These are phyloP conservation scores for Sebastes matsubarae DNA, from an alignment of 2,797 vertebrate genomes.

Conservation along the genomic window DNA sequence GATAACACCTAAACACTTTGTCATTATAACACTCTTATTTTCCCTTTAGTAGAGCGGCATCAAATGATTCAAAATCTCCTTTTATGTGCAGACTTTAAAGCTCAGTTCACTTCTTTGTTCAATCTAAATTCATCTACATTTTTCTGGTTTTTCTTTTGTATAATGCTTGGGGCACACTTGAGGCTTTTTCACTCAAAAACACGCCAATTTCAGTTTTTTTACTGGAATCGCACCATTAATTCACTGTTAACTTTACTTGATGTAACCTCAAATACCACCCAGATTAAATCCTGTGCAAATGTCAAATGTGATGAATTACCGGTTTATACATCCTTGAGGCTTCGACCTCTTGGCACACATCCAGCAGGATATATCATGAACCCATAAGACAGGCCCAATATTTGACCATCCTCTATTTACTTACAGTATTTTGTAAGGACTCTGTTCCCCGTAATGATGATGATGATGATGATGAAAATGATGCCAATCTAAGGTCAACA, in stretches of 20 bases:
- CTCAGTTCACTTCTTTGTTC: too few relatives aligned
- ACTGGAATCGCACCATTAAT: accelerated
- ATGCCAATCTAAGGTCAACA: background rate
- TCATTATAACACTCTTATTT: too few relatives aligned
- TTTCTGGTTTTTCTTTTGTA: too few relatives aligned
- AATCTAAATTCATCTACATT: too few relatives aligned
- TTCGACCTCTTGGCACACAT: background rate
- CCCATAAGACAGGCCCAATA: background rate
- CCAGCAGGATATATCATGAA: background rate
- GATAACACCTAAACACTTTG: too few relatives aligned
- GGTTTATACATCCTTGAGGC: background rate
- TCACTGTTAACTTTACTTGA: background rate
- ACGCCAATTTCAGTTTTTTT: accelerated
- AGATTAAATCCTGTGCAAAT: background rate
- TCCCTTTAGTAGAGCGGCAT: too few relatives aligned
- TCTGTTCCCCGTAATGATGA: background rate
- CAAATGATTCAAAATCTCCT: too few relatives aligned
- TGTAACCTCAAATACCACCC: background rate
- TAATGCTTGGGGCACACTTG: too few relatives aligned
- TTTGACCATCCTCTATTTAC: background rate
- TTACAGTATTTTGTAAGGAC: background rate
- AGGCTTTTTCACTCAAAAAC: background rate
- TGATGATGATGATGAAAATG: background rate
- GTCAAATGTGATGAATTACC: background rate
- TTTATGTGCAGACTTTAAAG: too few relatives aligned